phyloP scores from a whole-genome alignment of 2,888 invertebrate species.

The Drosophila algonquin region DNA sequence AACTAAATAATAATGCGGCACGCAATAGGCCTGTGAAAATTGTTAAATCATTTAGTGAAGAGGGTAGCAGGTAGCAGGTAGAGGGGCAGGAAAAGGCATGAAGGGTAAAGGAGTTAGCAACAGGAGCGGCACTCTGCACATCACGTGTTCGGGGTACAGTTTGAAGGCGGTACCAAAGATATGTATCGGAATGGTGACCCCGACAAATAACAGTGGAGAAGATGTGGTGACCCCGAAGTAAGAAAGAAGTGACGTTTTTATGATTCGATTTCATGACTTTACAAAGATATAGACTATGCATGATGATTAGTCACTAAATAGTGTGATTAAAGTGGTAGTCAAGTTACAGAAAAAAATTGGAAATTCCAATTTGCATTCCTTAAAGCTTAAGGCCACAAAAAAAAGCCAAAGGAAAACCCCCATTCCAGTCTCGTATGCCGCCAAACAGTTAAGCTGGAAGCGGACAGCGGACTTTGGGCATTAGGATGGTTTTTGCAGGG shows the following conservation, averaged over 20 bases:
- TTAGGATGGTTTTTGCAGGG: background rate
- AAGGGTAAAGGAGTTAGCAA: slow-evolving; percentile 68
- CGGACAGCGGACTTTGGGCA: background rate
- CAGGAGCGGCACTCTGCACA: slow-evolving; percentile 17
- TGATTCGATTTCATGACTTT: too few species aligned
- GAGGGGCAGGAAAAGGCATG: slow-evolving; percentile 20
- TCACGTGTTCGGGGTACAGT: background rate
- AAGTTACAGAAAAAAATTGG: too few species aligned
- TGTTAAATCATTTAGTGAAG: slow-evolving; percentile 47
- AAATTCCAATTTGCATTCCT: background rate
- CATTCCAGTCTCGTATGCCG: background rate
- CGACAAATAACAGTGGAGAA: background rate
- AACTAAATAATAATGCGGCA: slow-evolving; percentile 51
- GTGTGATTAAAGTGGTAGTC: too few species aligned
- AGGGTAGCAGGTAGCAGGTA: slow-evolving; percentile 16
- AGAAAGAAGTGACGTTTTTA: too few species aligned
- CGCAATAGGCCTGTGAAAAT: slow-evolving; percentile 48
- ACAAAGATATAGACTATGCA: too few species aligned
- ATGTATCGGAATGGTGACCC: background rate
- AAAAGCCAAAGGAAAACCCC: background rate
- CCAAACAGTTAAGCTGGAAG: background rate
- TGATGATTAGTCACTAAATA: too few species aligned
- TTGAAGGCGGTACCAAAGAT: background rate
- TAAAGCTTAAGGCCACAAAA: background rate
- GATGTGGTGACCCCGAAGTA: too few species aligned